Evolutionary conservation across 2,797 vertebrate genomes (phyloP).

Genomic region (Sebastes wilsoni): DNA sequence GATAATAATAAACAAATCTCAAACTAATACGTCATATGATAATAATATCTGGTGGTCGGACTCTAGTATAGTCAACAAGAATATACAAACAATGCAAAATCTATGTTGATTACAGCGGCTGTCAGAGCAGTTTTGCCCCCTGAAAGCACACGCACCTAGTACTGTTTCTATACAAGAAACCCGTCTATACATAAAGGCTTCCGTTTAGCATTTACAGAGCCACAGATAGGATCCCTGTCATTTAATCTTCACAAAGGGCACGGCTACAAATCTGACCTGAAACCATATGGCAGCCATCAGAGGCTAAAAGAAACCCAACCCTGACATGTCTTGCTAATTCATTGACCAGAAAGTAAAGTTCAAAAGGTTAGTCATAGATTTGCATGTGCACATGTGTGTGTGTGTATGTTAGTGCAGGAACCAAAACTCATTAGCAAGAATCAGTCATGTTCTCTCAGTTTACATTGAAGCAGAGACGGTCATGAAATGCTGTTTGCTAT

Average conservation of each 20-base stretch:
- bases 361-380: slow-evolving; percentile 58
- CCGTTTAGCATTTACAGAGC: neutral
- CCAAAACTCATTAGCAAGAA: neutral
- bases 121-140: too few relatives aligned
- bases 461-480: neutral
- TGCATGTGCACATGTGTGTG: neutral
- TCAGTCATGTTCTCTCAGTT: neutral
- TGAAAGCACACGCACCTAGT: too few relatives aligned
- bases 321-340: slow-evolving; percentile 65
- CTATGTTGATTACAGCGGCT: too few relatives aligned
- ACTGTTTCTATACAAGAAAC: too few relatives aligned
- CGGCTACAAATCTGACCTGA: slow-evolving; percentile 62
- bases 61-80: too few relatives aligned
- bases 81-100: too few relatives aligned
- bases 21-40: too few relatives aligned
- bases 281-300: slow-evolving; percentile 79
- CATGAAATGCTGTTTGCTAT: neutral
- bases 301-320: slow-evolving; percentile 64
- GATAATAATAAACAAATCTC: too few relatives aligned
- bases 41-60: too few relatives aligned
- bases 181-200: neutral
- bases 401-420: neutral
- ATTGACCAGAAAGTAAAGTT: slow-evolving; percentile 58
- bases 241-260: slow-evolving; percentile 56
- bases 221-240: slow-evolving; percentile 26